Conservation (phyloP, 1,140 invertebrate species). For the Hylaeus anthracinus region DNA sequence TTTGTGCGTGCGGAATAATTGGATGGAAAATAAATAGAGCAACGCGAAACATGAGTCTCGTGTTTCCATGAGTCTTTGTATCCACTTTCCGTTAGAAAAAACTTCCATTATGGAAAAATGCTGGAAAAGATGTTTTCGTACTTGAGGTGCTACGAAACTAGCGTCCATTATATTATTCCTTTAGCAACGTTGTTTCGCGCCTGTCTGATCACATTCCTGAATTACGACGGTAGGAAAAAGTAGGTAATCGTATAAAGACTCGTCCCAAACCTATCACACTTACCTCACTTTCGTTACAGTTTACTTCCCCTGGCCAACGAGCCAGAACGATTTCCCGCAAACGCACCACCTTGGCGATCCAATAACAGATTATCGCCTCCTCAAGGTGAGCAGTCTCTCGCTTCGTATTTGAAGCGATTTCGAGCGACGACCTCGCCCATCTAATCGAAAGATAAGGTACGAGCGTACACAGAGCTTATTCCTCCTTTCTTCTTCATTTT, state of each 20-base stretch:
- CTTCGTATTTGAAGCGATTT: not conserved
- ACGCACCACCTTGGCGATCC: slow-evolving; percentile 5
- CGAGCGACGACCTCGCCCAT: not conserved
- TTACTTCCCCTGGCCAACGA: slow-evolving; percentile 24
- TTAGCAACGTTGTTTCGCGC: too few species aligned
- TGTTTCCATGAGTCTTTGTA: too few species aligned
- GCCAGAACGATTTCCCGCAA: not conserved
- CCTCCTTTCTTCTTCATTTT: too few species aligned
- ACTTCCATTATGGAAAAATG: too few species aligned
- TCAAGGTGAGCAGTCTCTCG: slow-evolving; percentile 20
- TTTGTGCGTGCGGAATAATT: not conserved
- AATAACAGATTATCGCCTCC: slow-evolving; percentile 46
- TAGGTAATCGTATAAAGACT: not conserved
- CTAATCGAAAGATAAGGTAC: too few species aligned
- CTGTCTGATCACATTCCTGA: not conserved
- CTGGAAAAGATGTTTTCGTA: too few species aligned
- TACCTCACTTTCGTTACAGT: slow-evolving; percentile 23
- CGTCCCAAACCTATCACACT: slow-evolving; percentile 1
- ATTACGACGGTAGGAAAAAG: not conserved
- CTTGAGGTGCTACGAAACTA: too few species aligned
- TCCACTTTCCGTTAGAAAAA: too few species aligned
- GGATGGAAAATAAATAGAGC: not conserved
- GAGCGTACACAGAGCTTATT: too few species aligned
- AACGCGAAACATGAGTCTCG: too few species aligned
- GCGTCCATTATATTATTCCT: too few species aligned